Base-by-base conservation (phyloP, 2,113 vertebrate species). In the Brevimyrus niger region DNA sequence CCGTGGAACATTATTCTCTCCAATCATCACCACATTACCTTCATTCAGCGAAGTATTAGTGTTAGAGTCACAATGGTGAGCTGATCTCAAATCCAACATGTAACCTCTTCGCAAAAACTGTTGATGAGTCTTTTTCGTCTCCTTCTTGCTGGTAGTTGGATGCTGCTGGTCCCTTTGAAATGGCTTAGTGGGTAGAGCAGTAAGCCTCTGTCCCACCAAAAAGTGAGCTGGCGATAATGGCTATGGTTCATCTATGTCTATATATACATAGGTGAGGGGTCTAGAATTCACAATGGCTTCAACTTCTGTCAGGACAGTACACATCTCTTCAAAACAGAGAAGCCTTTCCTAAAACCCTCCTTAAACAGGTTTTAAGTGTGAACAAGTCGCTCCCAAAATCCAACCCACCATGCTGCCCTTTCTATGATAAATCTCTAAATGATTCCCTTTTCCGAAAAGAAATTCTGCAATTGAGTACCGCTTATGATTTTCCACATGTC, bases 11-110 rank as follows among this genome's bases (percentile, higher is more conserved):
- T 46, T 46, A 27, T 90, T 76, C 15, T 84, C 73, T n/a, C 89
- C 87, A 83, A 61, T 90, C 47, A 88, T 48, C 11, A 31, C 51
- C 23, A 88, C 53, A 27, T 90, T 55, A 13, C 88, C 38, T 7
- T 84, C 73, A 10, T 89, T 89, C 88, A 89, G 10, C 1, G 10
- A 38, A 76, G 69, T 35, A 19, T 31, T 35, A 13, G 11, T 31
- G 10, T 15, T 31, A 35, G 69, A 15, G 69, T 76, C n/a, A 35
- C 65, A 87, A 13, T 50, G 27, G 61, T 89, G 89, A 10, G 88
- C 88, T 82, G 65, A 90, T 48, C 83, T 90, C 27, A 91, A 42
- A 27, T 90, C 65, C 61, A 91, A 50, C 4, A 50, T 50, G 48
- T 50, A 50, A 44, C 4, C 42, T 44, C 3, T 44, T 42, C 3